Base-by-base conservation (phyloP, 2,797 vertebrate genomes). In the Rhinoraja longicauda region DNA sequence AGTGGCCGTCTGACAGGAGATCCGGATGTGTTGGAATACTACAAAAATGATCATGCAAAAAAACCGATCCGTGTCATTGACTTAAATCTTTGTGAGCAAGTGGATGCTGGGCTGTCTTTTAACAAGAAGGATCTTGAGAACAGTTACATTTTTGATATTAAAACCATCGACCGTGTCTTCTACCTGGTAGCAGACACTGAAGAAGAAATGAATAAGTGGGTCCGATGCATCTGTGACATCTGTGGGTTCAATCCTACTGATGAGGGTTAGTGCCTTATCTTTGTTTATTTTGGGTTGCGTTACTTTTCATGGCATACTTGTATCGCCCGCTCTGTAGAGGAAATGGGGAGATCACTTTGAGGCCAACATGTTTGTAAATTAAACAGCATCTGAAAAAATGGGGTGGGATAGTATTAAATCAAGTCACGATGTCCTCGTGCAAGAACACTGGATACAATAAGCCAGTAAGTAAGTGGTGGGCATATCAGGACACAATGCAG, bases 141-240 rank as follows among this genome's bases (percentile, higher is more conserved):
- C 97, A 99, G 99, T 96, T 99, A 98, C 95, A 99, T 99, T 95
- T 99, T 99, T 93, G 99, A 99, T 95, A 99, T 99, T 96, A 99
- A 99, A 97, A 99, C 99, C 94, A 97, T 99, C 81, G 99, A 99
- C 95, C 97, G 99, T 79, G 96, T 99, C 94, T 99, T 99, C 96
- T 99, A 99, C 96, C 96, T 99, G 96, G 99, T 99, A 94, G 99
- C 99, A 45, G 99, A 99, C 96, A 99, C 98, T 0, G 99, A 99
- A 95, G 98, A 99, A 94, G 99, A 99, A 94, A 99, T 99, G 99
- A 99, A 99, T 96, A 99, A 99, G 98, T 99, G 99, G 99, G 99
- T 99, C 93, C 98, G 98, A 94, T 98, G 97, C 95, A 99, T 99
- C 96, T 99, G 99, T 93, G 99, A 99, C 95, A 99, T 99, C 96